phyloP scores from a whole-genome alignment of 92 coral and sea anemone species.

The Parazoanthus darwini region DNA sequence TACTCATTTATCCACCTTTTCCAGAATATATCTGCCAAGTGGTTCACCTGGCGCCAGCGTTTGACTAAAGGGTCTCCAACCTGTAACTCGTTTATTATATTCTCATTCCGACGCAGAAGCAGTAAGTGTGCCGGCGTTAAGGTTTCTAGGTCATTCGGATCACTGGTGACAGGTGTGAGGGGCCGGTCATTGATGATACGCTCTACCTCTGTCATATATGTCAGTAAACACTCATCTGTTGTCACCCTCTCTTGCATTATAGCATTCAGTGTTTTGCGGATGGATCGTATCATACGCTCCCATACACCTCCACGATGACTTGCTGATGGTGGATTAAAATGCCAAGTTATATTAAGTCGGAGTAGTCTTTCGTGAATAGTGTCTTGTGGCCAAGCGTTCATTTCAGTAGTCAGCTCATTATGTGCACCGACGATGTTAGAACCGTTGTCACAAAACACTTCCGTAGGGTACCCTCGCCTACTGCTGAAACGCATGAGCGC shows the following conservation, averaged over 20 bases:
- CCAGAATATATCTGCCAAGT: not conserved
- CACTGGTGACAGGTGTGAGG: conserved; percentile 1
- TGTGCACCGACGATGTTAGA: not conserved
- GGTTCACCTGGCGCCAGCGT: conserved; percentile 15
- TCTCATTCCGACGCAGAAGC: not conserved
- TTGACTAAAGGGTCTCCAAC: not conserved
- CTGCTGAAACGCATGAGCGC: conserved; percentile 19
- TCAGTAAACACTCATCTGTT: not conserved
- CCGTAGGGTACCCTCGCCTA: not conserved
- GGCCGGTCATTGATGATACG: conserved; percentile 3
- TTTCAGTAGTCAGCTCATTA: not conserved
- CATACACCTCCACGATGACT: too few species aligned
- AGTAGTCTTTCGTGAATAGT: not conserved
- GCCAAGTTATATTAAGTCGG: not conserved
- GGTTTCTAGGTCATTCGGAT: not conserved
- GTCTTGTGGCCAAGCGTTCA: not conserved
- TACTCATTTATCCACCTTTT: not conserved
- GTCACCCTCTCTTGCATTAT: not conserved
- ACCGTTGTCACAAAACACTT: conserved; percentile 3
- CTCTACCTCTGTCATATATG: conserved; percentile 13
- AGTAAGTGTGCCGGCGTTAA: conserved; percentile 1
- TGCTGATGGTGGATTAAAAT: not conserved
- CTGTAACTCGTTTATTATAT: not conserved
- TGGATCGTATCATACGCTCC: not conserved
- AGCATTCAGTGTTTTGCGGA: not conserved